Evolutionary conservation across 2,797 vertebrate species (phyloP).

Genomic region (Spinus pinus): DNA sequence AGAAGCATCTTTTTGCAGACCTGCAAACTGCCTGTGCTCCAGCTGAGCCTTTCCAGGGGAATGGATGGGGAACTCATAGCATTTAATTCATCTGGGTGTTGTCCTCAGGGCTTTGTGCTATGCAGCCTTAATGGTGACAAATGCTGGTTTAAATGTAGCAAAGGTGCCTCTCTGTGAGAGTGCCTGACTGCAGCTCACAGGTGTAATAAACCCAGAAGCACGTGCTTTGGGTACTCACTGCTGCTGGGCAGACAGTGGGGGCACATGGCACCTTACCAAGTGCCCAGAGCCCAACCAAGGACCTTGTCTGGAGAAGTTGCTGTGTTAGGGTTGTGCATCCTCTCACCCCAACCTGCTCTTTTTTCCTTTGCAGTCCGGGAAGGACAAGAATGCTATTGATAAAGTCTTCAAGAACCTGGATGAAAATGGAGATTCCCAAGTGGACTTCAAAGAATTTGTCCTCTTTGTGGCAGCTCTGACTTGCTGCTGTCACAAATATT

Average conservation of each 20-base stretch:
- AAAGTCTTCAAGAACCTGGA: slow-evolving; percentile 75
- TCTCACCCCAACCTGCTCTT: not conserved
- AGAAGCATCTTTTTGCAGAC: not conserved
- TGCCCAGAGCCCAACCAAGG: not conserved
- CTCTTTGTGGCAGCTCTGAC: slow-evolving; percentile 66
- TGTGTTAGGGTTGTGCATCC: accelerated
- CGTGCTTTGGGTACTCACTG: accelerated
- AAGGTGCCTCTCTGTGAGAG: accelerated
- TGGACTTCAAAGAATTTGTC: slow-evolving; percentile 81
- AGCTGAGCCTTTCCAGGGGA: not conserved
- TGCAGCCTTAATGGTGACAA: not conserved
- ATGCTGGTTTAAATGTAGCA: not conserved
- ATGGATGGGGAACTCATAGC: accelerated
- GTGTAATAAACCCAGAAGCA: not conserved
- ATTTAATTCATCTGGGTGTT: not conserved
- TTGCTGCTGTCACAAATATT: slow-evolving; percentile 62
- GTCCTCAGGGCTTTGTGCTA: not conserved
- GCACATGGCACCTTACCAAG: too few relatives aligned
- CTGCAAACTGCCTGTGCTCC: not conserved
- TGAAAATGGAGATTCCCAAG: slow-evolving; percentile 62
- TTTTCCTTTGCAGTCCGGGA: slow-evolving; percentile 45
- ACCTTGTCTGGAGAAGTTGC: accelerated
- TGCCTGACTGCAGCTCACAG: not conserved
- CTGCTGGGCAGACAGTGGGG: not conserved
- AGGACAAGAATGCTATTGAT: slow-evolving; percentile 53